Base-by-base conservation (phyloP, 2,888 invertebrate species). In the Acronicta alni region DNA sequence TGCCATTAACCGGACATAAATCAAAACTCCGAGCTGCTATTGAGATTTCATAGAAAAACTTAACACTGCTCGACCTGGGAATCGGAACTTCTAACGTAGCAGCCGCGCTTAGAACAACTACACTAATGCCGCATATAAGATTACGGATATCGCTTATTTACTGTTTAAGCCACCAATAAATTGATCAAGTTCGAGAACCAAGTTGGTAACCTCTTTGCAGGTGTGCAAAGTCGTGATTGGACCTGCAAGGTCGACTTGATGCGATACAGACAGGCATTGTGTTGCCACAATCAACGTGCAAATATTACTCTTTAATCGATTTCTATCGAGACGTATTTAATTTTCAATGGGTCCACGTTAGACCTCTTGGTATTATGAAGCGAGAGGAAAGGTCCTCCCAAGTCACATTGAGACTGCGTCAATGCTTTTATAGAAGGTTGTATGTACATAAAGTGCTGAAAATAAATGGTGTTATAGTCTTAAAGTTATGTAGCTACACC, bases 191-290 rank as follows among this genome's bases (percentile, higher is more conserved):
- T 72, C 51, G 56, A 47, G 53, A 54, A 72, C 67, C 17, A 38
- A 35, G 61, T 72, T 60, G 17, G 48, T 41, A 45, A 67, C 44
- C 54, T 47, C 51, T 42, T 12, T 79, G 83, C 87, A 88, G 86
- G 86, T 86, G 86, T 79, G 78, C 82, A 17, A 70, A 80, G 72
- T 89, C 89, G 88, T 89, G 89, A 88, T 82, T 78, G 72, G 71
- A 79, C 68, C 72, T 61, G 77, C 90, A 90, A 89, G 90, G 90
- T 82, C 84, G 83, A 67, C 67, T 75, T 64, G 71, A 77, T 75
- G 75, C 73, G 61, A 56, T 67, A 81, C 77, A 79, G 76, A 8
- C 47, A 52, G 44, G 51, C 79, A 83, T 87, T 88, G 87, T 89
- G 74, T 77, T 63, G 67, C 54, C 37, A 73, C 72, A 73, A 73